Conservation (phyloP, 2,113 vertebrate genomes). For the Macaca nemestrina region DNA sequence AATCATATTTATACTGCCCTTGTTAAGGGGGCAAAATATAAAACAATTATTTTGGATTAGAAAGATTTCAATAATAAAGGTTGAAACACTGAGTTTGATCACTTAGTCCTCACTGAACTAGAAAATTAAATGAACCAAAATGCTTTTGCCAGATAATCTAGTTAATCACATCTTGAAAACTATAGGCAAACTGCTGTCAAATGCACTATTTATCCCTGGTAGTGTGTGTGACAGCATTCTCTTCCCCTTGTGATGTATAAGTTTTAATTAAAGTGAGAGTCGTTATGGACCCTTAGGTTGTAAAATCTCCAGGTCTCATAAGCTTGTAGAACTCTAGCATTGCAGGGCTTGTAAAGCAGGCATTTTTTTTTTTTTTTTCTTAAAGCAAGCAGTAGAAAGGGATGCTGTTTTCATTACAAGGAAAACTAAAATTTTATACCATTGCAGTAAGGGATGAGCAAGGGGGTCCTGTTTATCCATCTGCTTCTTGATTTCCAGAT, state of each 20-base stretch:
- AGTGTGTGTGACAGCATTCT: not conserved
- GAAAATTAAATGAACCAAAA: conserved; percentile 60
- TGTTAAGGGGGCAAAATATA: not conserved
- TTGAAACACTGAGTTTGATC: not conserved
- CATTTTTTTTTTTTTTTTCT: accelerated
- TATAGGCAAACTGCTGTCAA: not conserved
- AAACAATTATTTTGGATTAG: not conserved
- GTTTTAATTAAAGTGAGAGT: conserved; percentile 63
- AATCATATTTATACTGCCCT: not conserved
- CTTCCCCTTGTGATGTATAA: conserved; percentile 1
- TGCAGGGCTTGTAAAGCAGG: not conserved
- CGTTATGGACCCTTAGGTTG: not conserved
- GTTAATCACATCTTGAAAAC: not conserved
- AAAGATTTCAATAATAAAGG: not conserved
- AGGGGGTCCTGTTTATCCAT: conserved; percentile 95
- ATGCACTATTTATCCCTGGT: too few relatives aligned
- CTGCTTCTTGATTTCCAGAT: conserved; percentile 96
- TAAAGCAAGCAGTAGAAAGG: not conserved
- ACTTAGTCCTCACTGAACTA: not conserved
- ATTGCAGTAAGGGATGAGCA: conserved; percentile 93
- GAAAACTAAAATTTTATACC: conserved; percentile 82
- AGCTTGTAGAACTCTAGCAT: not conserved
- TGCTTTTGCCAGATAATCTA: not conserved
- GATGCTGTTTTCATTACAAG: conserved; percentile 7
- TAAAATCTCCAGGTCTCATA: not conserved